Evolutionary conservation across 2,888 invertebrate species (phyloP), one percentile per base, ranked within the genome.

Genomic region (Chelonus formosanus): DNA sequence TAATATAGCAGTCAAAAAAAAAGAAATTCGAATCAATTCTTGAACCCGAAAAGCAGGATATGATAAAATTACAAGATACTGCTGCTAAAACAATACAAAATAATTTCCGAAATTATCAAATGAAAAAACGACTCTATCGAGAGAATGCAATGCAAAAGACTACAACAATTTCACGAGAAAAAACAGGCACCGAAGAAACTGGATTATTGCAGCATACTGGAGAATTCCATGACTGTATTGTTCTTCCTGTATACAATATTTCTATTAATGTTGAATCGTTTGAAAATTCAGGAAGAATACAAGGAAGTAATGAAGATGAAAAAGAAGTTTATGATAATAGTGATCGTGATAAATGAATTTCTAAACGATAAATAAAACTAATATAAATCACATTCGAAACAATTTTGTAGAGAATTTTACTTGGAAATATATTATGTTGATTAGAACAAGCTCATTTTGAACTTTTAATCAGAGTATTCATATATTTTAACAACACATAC

Each of bases 161-260:
- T 1, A 79, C 80, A 0, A 59, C 76, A 5, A 76, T 69, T 3
- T 67, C 75, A 1, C 58, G 73, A 32, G 76, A 76, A 47, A 74
- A 71, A 34, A 70, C 71, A 71, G 0, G 34, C 58, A 44, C 47
- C 10, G 48, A 45, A 7, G 71, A 71, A 7, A 48, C 52, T n/a
- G 73, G 71, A 32, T 69, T 72, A 3, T 69, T 80, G 5, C 80
- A 77, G 62, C 82, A 83, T 35, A 82, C 83, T 3, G 82, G 84
- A n/a, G 84, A 85, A 75, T 84, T 84, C 71, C 84, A 85, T 64
- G 84, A 84, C 70, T 80, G 82, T 63, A 72, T 83, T 6, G 79
- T 82, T 2, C 71, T 84, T 52, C 78, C 82, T 2, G 8, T 50
- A 32, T 35, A 34, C 31, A 59, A 60, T 31, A 5, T 50, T 10